A percentile compares a stretch with the other conserved stretches of the same genome.
phyloP scores from a whole-genome alignment of 2,888 invertebrate species.

The Lacanobia wlatinum region DNA sequence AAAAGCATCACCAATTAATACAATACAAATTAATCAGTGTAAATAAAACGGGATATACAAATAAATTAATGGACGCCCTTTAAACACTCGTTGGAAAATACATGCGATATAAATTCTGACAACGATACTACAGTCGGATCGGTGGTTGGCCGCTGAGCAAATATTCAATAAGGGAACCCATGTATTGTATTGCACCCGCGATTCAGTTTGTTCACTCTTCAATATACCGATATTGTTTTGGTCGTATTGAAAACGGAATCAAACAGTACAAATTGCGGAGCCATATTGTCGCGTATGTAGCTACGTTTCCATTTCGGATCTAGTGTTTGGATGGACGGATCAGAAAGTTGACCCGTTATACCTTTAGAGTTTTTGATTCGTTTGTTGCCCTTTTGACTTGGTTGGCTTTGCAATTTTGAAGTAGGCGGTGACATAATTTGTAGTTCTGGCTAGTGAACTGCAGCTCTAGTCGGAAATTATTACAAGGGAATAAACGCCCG shows the following conservation, averaged over 20 bases:
- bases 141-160: conserved; percentile 75
- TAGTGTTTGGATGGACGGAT: conserved; percentile 46
- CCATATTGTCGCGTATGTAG: conserved; percentile 55
- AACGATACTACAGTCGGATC: conserved; percentile 60
- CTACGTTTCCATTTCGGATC: conserved; percentile 25
- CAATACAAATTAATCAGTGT: conserved; percentile 47
- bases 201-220: conserved; percentile 83
- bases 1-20: conserved; percentile 29
- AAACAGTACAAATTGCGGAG: conserved; percentile 65
- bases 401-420: not conserved
- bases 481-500: no score
- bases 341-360: conserved; percentile 23
- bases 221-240: conserved; percentile 85
- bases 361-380: conserved; percentile 3
- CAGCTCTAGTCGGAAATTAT: no score
- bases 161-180: conserved; percentile 83
- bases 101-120: conserved; percentile 65
- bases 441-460: no score
- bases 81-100: conserved; percentile 53
- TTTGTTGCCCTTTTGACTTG: not conserved
- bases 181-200: conserved; percentile 80
- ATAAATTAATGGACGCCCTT: conserved; percentile 54
- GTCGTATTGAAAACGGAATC: conserved; percentile 78
- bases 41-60: conserved; percentile 40
- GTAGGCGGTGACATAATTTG: no score